Evolutionary conservation across 2,113 vertebrate genomes (phyloP).

Genomic region (Monarcha castaneiventris): DNA sequence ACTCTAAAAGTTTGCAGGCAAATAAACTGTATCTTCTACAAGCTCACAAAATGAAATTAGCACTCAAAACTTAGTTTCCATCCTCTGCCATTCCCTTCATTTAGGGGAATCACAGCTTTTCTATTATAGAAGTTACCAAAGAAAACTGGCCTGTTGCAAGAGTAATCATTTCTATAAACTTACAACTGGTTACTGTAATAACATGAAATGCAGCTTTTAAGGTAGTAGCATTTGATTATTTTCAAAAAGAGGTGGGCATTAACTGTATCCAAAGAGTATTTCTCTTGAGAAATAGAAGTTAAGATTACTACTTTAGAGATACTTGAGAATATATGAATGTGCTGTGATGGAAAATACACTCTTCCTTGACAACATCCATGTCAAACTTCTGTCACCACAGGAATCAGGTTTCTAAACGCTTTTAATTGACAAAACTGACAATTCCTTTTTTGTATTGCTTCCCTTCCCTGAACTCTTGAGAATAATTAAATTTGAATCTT

Average conservation of each 20-base stretch:
- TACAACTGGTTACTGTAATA: neutral
- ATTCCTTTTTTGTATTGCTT: neutral
- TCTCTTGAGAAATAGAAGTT: neutral
- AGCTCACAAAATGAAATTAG: neutral
- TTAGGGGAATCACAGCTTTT: neutral
- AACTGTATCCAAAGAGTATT: neutral
- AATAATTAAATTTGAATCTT: neutral
- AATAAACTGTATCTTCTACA: neutral
- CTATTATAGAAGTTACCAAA: neutral
- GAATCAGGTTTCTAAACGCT: neutral
- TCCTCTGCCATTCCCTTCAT: neutral
- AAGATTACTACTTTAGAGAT: neutral
- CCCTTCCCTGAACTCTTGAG: neutral
- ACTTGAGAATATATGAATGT: neutral
- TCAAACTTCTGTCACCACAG: neutral
- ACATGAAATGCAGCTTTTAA: neutral
- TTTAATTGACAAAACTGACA: neutral
- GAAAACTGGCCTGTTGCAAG: neutral
- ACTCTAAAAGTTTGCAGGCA: neutral
- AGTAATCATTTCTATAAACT: neutral
- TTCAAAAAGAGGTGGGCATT: neutral
- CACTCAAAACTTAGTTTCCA: neutral
- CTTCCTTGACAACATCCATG: neutral
- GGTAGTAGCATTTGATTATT: constrained; percentile 41
- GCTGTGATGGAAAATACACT: neutral